phyloP scores from a whole-genome alignment of 2,113 vertebrate species.

The Clinocottus analis region DNA sequence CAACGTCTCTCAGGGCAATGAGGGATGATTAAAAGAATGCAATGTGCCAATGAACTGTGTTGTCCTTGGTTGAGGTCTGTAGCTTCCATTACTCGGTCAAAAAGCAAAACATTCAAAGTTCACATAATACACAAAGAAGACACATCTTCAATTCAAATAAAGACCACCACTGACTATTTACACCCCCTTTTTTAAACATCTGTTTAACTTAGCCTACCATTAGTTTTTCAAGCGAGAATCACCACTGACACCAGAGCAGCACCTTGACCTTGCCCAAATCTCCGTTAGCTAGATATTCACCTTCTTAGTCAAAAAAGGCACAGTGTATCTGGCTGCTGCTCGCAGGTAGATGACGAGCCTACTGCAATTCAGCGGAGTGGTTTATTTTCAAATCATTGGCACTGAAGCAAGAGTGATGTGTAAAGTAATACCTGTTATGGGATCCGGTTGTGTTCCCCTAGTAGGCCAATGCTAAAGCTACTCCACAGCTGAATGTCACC shows the following conservation, averaged over 20 bases:
- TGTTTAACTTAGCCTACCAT: background rate
- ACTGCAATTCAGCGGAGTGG: background rate
- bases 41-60: slow-evolving; percentile 27
- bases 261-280: slow-evolving; percentile 24
- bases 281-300: slow-evolving; percentile 5
- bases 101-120: slow-evolving; percentile 19
- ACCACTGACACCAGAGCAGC: background rate
- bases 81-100: slow-evolving; percentile 29
- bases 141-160: background rate
- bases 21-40: slow-evolving; percentile 51
- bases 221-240: background rate
- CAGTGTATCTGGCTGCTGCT: slow-evolving; percentile 2
- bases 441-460: slow-evolving; percentile 26
- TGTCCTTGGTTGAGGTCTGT: slow-evolving; percentile 42
- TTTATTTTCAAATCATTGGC: slow-evolving; percentile 56
- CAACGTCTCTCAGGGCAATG: slow-evolving; percentile 38
- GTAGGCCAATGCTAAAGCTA: slow-evolving; percentile 44
- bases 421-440: slow-evolving; percentile 47
- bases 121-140: background rate
- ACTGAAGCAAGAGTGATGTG: slow-evolving; percentile 52
- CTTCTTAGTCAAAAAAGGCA: slow-evolving; percentile 8
- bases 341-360: slow-evolving; percentile 27
- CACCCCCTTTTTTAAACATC: background rate
- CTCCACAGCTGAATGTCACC: slow-evolving; percentile 44
- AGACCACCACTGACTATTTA: background rate